Evolutionary conservation across 2,113 vertebrate genomes (phyloP).

Genomic region (Varanus salvator): DNA sequence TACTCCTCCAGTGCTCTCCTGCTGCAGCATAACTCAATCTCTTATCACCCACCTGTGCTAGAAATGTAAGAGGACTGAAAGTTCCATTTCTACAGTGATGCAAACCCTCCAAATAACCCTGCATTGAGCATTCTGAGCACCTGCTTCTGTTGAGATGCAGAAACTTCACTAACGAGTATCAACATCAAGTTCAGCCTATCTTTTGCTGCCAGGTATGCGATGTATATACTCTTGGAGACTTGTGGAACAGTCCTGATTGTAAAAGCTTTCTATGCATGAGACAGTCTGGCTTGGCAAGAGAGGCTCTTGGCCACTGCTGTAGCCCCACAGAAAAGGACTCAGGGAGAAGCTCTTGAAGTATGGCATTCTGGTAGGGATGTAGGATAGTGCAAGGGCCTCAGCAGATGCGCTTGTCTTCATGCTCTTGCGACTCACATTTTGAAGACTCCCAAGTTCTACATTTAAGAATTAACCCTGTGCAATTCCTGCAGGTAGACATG

Average conservation of each 20-base stretch:
- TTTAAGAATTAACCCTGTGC: neutral
- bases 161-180: neutral
- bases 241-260: neutral
- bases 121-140: neutral
- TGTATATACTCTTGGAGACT: neutral
- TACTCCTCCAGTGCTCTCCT: neutral
- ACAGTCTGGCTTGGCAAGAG: neutral
- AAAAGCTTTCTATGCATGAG: neutral
- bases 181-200: neutral
- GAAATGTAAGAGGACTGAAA: neutral
- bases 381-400: accelerated
- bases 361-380: neutral
- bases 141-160: neutral
- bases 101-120: neutral
- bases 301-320: neutral
- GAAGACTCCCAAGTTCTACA: accelerated
- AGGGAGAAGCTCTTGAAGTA: neutral
- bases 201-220: neutral
- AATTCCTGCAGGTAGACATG: neutral
- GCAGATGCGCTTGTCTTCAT: constrained; percentile 1
- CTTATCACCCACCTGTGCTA: neutral
- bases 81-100: neutral
- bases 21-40: neutral
- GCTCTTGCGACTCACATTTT: neutral
- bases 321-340: neutral